Evolutionary conservation across 2,888 invertebrate genomes (phyloP), one percentile per base, ranked within the genome.

Genomic region (Chalcis sispes): DNA sequence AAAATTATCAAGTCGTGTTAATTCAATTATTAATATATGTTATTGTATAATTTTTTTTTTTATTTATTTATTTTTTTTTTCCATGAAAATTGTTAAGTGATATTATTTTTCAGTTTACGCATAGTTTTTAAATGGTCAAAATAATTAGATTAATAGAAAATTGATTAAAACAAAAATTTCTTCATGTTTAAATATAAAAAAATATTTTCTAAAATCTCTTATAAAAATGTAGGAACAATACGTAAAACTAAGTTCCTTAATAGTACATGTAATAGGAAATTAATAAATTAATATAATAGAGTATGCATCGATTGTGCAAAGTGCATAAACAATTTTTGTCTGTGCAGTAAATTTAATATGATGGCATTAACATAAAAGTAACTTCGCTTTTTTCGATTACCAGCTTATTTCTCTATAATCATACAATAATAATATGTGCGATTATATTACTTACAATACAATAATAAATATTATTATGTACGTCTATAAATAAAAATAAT

Each of bases 181-280:
- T 42, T 59, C 20, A 36, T 23, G 25, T 15, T 18, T 27, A n/a
- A 52, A 61, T 18, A 13, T 58, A 46, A 29, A 69, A 58, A 59
- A 73, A 67, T 46, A 67, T 42, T 27, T 27, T 20, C 20, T 62
- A 42, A 32, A 18, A 59, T 42, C n/a, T 56, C 7, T 46, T 69
- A 64, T 27, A 75, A 64, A 48, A 64, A 58, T 69, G 18, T 64
- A 70, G 54, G 62, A 69, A 75, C 40, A 36, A 20, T 64, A 64
- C 23, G 36, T n/a, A 10, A 52, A 52, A 71, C 40, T 52, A 59
- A 32, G 1, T 36, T 54, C 7, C 18, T 32, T 27, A 32, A 69
- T 10, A 29, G 36, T 36, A 25, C 8, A 59, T 42, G 42, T 8
- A 40, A 73, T 66, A 54, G 32, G 32, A 56, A 56, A 56, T 36